Conservation (phyloP, 1,140 invertebrate genomes). For the Geopemphigus sp. region DNA sequence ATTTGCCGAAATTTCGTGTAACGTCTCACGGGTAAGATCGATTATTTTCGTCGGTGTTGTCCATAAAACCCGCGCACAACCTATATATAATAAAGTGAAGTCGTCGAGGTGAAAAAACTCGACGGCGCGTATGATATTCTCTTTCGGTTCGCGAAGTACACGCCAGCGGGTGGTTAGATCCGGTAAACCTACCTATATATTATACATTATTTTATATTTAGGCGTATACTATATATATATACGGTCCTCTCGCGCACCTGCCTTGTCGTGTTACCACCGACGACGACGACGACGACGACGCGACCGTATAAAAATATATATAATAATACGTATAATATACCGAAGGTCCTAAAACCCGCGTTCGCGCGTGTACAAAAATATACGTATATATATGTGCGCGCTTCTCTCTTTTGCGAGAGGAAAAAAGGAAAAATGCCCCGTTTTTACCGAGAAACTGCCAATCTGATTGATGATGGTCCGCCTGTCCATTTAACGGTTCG, state of each 20-base stretch:
- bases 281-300: slow-evolving; percentile 5
- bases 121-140: too few relatives aligned
- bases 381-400: too few relatives aligned
- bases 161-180: slow-evolving; percentile 36
- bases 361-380: background rate
- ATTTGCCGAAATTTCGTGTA: too few relatives aligned
- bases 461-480: slow-evolving; percentile 49
- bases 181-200: background rate
- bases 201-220: background rate
- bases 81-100: too few relatives aligned
- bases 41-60: too few relatives aligned
- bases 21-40: too few relatives aligned
- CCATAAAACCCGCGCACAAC: too few relatives aligned
- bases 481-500: slow-evolving; percentile 48
- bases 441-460: slow-evolving; percentile 44
- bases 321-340: background rate
- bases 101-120: slow-evolving; percentile 41
- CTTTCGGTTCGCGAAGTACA: background rate
- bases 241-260: background rate
- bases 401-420: background rate
- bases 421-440: slow-evolving; percentile 21
- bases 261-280: slow-evolving; percentile 12
- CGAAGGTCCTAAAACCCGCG: background rate
- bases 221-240: background rate
- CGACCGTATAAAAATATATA: too few relatives aligned